phyloP scores from a whole-genome alignment of 53 echinoderm and acorn worm species.

The Echinometra lucunter region DNA sequence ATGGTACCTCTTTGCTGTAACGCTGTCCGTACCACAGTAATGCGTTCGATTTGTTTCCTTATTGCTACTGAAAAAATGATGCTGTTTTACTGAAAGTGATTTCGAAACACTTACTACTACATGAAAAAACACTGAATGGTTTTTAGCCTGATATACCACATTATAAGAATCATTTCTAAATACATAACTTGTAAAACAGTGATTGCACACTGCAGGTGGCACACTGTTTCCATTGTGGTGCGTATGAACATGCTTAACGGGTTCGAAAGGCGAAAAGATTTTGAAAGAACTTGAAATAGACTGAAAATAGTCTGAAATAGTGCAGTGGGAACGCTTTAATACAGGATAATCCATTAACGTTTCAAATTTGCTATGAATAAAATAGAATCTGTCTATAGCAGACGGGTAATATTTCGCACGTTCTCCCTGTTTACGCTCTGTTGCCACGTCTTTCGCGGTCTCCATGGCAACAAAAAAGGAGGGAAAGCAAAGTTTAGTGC shows the following conservation, averaged over 20 bases:
- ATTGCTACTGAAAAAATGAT: too few relatives aligned
- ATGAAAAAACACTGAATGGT: too few relatives aligned
- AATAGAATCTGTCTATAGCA: slow-evolving; percentile 14
- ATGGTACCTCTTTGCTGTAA: too few relatives aligned
- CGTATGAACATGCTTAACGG: not conserved
- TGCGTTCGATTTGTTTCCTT: too few relatives aligned
- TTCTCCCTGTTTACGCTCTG: slow-evolving; percentile 6
- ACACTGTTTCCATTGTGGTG: too few relatives aligned
- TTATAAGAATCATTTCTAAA: too few relatives aligned
- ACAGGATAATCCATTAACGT: slow-evolving; percentile 9
- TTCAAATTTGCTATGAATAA: slow-evolving; percentile 22
- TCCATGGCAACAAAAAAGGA: slow-evolving; percentile 17
- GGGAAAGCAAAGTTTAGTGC: slow-evolving; percentile 41
- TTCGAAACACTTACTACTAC: too few relatives aligned
- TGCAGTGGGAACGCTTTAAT: not conserved
- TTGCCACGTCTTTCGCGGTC: not conserved
- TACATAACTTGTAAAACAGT: too few relatives aligned
- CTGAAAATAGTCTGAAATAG: not conserved
- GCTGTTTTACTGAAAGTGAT: too few relatives aligned
- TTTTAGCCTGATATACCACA: too few relatives aligned
- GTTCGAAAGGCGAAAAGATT: not conserved
- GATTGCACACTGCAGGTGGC: too few relatives aligned
- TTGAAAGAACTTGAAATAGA: not conserved
- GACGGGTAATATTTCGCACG: slow-evolving; percentile 26
- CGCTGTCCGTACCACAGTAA: too few relatives aligned